These are phyloP conservation scores for Odontocolon sp. DNA, from an alignment of 2,888 invertebrate species.

Conservation along the genomic window DNA sequence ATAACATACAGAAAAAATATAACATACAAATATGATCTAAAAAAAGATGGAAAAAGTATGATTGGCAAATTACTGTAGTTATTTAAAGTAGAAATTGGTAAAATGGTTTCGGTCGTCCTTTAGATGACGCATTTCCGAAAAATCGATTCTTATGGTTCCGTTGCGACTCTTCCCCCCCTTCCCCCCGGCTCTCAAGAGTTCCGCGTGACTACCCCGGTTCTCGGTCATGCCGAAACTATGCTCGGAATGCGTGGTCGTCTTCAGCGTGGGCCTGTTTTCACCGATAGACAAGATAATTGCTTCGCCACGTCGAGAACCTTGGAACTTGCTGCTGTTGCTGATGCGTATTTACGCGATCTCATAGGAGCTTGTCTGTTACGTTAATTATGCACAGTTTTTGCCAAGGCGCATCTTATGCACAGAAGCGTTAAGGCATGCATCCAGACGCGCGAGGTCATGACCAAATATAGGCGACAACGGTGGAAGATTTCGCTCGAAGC, in stretches of 20 bases:
- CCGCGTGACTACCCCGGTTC: not conserved
- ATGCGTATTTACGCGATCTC: conserved; percentile 7
- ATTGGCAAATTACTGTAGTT: not conserved
- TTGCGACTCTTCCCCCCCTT: not conserved
- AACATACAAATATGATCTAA: too few species aligned
- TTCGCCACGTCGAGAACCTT: conserved; percentile 56
- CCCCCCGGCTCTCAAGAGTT: not conserved
- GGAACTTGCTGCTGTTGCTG: conserved; percentile 6
- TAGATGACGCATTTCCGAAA: conserved; percentile 50
- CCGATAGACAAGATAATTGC: conserved; percentile 69
- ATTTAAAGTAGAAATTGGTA: not conserved
- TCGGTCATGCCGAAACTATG: conserved; percentile 39
- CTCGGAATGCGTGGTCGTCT: conserved; percentile 37
- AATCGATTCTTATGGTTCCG: conserved; percentile 57
- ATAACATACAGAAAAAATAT: too few species aligned
- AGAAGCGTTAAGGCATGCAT: conserved; percentile 36
- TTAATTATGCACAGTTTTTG: conserved; percentile 57
- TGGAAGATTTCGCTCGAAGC: conserved; percentile 36
- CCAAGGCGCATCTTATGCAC: conserved; percentile 2
- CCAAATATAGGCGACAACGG: conserved; percentile 55
- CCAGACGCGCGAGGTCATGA: conserved; percentile 46
- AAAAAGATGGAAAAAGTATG: not conserved
- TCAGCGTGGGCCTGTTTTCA: conserved; percentile 65
- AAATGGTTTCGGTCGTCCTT: conserved; percentile 26
- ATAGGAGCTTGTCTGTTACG: conserved; percentile 43